phyloP scores from a whole-genome alignment of 2,888 invertebrate genomes.

The Philaethria dido region DNA sequence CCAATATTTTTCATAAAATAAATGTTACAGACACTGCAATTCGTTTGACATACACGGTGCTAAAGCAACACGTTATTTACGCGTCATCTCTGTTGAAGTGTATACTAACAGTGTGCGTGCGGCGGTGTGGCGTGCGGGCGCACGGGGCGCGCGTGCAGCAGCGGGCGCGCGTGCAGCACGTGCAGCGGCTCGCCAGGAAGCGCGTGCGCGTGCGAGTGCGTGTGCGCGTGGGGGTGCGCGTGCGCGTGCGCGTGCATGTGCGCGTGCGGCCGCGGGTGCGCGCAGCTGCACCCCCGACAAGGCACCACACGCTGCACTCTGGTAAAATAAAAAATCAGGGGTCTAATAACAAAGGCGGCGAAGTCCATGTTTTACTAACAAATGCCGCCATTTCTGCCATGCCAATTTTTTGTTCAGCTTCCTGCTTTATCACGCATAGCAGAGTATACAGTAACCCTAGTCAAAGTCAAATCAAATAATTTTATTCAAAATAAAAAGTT shows the following conservation, averaged over 20 bases:
- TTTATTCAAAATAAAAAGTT: too few relatives aligned
- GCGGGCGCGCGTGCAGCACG: slow-evolving; percentile 47
- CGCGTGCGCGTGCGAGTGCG: slow-evolving; percentile 43
- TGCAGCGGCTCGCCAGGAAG: slow-evolving; percentile 66
- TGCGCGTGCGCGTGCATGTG: slow-evolving; percentile 47
- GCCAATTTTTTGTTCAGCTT: too few relatives aligned
- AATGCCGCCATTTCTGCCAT: too few relatives aligned
- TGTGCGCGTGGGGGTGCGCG: slow-evolving; percentile 44
- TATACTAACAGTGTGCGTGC: slow-evolving; percentile 61
- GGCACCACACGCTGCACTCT: slow-evolving; percentile 61
- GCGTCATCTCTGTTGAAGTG: background rate
- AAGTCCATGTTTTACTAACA: too few relatives aligned
- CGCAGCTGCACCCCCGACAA: slow-evolving; percentile 69
- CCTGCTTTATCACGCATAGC: too few relatives aligned
- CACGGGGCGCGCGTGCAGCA: slow-evolving; percentile 48
- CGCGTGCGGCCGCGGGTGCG: slow-evolving; percentile 44
- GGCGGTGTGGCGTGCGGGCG: slow-evolving; percentile 47
- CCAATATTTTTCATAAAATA: too few relatives aligned
- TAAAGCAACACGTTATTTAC: too few relatives aligned
- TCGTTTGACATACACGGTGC: too few relatives aligned
- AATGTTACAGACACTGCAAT: too few relatives aligned
- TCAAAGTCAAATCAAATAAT: background rate
- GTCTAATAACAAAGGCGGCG: too few relatives aligned
- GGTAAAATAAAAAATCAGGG: too few relatives aligned
- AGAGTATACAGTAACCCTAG: too few relatives aligned